These are phyloP conservation scores for Avahi laniger DNA, from an alignment of 2,797 vertebrate genomes.

Conservation along the genomic window DNA sequence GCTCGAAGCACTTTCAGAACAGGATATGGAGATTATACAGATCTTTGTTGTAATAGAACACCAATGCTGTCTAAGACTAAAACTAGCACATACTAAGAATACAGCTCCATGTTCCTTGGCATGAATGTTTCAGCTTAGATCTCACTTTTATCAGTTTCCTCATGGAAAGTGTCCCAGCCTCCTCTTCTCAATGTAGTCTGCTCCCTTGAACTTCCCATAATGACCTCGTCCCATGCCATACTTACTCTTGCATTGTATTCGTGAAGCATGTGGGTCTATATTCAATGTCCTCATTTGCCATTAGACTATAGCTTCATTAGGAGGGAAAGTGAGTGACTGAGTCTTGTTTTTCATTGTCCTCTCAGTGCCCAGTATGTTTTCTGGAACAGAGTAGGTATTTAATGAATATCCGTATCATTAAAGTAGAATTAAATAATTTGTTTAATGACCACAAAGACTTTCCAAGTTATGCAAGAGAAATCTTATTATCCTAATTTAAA, in stretches of 20 bases:
- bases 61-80: background rate
- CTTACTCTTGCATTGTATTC: too few species aligned
- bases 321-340: background rate
- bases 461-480: background rate
- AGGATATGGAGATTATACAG: background rate
- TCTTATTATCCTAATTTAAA: background rate
- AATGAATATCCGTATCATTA: background rate
- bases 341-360: rapidly evolving
- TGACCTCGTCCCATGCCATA: too few species aligned
- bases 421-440: background rate
- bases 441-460: background rate
- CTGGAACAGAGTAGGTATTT: background rate
- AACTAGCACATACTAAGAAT: rapidly evolving
- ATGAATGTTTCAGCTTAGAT: background rate
- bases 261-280: rapidly evolving
- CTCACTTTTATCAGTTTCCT: background rate
- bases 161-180: background rate
- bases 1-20: background rate
- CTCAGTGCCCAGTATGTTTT: rapidly evolving
- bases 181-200: rapidly evolving
- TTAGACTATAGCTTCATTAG: background rate
- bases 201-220: background rate
- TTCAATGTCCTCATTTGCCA: rapidly evolving
- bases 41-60: background rate
- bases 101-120: background rate